These are phyloP conservation scores for Fukomys damarensis DNA, from an alignment of 2,113 vertebrate species.

Conservation along the genomic window DNA sequence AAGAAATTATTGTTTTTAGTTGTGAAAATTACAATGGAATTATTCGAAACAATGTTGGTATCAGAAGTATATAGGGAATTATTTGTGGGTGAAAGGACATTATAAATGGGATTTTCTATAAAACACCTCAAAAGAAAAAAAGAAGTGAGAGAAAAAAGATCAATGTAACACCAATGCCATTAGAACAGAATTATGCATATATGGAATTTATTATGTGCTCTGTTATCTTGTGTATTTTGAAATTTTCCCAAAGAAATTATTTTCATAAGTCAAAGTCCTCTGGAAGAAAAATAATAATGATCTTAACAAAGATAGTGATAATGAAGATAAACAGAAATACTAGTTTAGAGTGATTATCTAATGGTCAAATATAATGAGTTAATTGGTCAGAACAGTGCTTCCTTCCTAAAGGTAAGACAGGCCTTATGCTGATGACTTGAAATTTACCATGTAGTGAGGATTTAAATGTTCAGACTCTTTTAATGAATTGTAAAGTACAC, in stretches of 20 bases:
- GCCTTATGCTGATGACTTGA: neutral
- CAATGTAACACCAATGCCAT: neutral
- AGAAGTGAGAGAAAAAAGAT: neutral
- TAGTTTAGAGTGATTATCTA: neutral
- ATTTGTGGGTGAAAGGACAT: neutral
- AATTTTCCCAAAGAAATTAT: neutral
- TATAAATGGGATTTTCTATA: neutral
- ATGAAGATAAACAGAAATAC: neutral
- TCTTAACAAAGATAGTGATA: neutral
- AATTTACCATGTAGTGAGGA: neutral
- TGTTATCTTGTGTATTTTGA: neutral
- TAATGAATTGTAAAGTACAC: neutral
- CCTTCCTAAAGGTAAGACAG: neutral
- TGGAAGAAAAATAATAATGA: neutral
- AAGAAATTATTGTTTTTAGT: neutral
- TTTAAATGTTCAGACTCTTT: neutral
- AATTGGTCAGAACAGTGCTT: neutral
- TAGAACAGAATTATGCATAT: neutral
- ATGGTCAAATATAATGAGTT: neutral
- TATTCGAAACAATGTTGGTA: neutral
- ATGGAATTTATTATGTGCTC: neutral
- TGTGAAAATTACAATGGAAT: neutral
- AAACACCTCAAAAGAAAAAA: neutral
- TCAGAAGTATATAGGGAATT: neutral
- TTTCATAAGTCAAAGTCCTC: neutral